A percentile compares a stretch with the other conserved stretches of the same genome.
These are phyloP conservation scores for Plectus sambesii DNA, from an alignment of 1,140 invertebrate genomes.

Conservation along the genomic window DNA sequence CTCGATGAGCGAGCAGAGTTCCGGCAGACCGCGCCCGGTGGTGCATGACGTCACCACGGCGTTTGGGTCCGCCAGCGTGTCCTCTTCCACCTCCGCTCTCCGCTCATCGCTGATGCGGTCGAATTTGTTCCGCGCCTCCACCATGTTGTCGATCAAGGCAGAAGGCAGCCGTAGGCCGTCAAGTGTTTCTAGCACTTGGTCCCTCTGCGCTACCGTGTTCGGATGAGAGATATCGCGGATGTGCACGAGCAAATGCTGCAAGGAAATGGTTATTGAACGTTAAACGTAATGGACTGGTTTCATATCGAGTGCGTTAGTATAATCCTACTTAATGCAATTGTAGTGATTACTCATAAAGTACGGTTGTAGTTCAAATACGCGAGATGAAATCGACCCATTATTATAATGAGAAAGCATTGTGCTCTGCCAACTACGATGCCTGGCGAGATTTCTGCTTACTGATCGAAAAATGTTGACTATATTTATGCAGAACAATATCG, in stretches of 20 bases:
- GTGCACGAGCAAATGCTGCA: constrained; percentile 68
- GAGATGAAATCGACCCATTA: constrained; percentile 1
- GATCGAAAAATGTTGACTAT: too few species aligned
- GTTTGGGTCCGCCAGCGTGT: too few species aligned
- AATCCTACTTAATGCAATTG: too few species aligned
- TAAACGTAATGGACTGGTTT: neutral
- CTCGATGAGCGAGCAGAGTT: too few species aligned
- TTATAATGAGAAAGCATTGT: constrained; percentile 9
- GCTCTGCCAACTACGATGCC: constrained; percentile 44
- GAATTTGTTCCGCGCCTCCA: constrained; percentile 71
- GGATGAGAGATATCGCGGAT: constrained; percentile 70
- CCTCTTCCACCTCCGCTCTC: too few species aligned
- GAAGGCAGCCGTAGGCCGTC: constrained; percentile 52
- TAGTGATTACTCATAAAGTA: too few species aligned
- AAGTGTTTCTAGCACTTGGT: constrained; percentile 62
- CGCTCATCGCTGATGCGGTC: too few species aligned
- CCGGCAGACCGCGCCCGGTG: too few species aligned
- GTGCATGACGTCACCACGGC: too few species aligned
- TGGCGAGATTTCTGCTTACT: constrained; percentile 47
- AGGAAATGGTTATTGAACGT: constrained; percentile 8
- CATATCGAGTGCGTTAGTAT: constrained; percentile 47
- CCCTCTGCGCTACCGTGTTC: constrained; percentile 58
- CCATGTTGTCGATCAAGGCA: constrained; percentile 54
- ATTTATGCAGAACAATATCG: too few species aligned
- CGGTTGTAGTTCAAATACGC: too few species aligned